These are phyloP conservation scores for Dipus sagitta DNA, from an alignment of 2,797 vertebrate genomes.

Conservation along the genomic window DNA sequence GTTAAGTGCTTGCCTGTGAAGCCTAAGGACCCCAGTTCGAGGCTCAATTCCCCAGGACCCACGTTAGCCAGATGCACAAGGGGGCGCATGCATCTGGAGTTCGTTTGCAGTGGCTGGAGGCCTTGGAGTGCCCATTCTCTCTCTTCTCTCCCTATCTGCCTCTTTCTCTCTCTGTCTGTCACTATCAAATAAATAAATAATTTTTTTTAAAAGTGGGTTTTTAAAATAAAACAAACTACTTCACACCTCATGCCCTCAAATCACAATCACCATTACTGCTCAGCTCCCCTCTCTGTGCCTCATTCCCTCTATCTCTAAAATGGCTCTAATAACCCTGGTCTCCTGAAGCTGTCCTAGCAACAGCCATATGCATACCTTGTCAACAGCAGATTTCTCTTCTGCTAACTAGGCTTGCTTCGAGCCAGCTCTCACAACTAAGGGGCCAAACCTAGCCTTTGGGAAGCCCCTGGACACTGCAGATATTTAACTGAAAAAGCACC, in stretches of 20 bases:
- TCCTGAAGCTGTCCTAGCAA: not conserved
- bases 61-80: no score
- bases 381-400: not conserved
- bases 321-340: not conserved
- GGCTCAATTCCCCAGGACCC: no score
- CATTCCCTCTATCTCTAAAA: constrained; percentile 34
- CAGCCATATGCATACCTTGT: accelerated
- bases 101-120: no score
- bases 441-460: not conserved
- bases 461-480: constrained; percentile 46
- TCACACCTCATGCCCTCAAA: not conserved
- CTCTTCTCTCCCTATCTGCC: no score
- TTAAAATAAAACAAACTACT: no score
- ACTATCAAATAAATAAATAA: no score
- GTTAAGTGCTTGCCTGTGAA: no score
- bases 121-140: no score
- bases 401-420: not conserved
- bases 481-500: constrained; percentile 31
- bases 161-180: no score
- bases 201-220: no score
- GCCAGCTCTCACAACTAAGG: not conserved
- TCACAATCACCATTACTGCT: not conserved
- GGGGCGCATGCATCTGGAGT: no score
- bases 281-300: not conserved
- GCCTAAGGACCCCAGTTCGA: no score